Base-by-base conservation (phyloP, 1,140 invertebrate genomes). In the Cylas formicarius region DNA sequence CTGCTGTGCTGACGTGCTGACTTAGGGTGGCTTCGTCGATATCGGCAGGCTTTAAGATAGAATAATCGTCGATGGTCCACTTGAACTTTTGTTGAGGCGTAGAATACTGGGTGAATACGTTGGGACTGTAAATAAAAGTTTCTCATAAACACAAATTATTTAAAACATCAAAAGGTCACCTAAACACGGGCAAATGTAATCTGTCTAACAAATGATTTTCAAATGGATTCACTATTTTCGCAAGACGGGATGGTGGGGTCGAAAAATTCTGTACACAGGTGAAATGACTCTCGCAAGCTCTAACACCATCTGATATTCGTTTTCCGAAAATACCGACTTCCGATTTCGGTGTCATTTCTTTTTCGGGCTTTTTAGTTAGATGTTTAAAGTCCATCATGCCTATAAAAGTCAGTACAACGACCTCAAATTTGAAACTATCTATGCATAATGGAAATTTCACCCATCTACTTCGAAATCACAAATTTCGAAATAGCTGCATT, bases 1-100 rank as follows among this genome's bases (percentile, higher is more conserved):
- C 52, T 9, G 48, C 46, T 11, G 31, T 49, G 21, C 21, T 31
- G 10, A 57, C 57, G 44, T 60, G 61, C 42, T 61, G 59, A 31
- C 50, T 50, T 21, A 54, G 48, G 11, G 54, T 55, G 7, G 44
- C 41, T 44, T 64, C 61, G 37, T 65, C 63, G 42, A 65, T 64
- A 39, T 63, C 55, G 10, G 60, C 63, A 4, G 63, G 63, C 47
- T 64, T 60, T 8, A 65, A 44, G 28, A 21, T 47, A 1, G 63
- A 62, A 17, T 62, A 56, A 33, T 65, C 63, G 19, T 65, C 61
- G 27, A 65, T 65, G 4, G 58, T 58, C 62, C 62, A 65, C 37
- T 56, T 56, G 46, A 65, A 65, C 43, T 58, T 60, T 35, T 58
- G 52, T 23, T 58, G 53, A 10, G 55, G 53, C 21, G 54, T 58